A percentile compares a stretch with the other conserved stretches of the same genome.
Conservation (phyloP, 2,113 vertebrate genomes). For the Xenopus borealis region DNA sequence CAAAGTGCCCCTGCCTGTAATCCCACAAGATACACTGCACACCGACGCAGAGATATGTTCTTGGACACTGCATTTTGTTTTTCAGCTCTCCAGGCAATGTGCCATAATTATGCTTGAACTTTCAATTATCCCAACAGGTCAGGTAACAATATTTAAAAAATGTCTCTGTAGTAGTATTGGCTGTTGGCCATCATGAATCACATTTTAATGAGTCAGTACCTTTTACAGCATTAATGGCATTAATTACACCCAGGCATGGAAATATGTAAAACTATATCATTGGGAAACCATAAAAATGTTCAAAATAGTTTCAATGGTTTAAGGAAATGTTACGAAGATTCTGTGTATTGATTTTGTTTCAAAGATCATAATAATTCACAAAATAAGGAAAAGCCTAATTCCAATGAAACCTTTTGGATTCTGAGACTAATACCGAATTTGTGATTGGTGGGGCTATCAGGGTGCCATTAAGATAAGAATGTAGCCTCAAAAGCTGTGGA, state of each 20-base stretch:
- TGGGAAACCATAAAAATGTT: neutral
- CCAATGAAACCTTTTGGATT: too few species aligned
- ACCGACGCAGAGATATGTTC: conserved; percentile 2
- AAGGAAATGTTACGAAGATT: too few species aligned
- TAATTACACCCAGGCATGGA: conserved; percentile 29
- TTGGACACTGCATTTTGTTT: conserved; percentile 9
- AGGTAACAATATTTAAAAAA: conserved; percentile 40
- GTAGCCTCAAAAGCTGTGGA: too few species aligned
- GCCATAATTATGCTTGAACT: conserved; percentile 25
- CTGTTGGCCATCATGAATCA: conserved; percentile 37
- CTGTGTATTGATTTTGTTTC: too few species aligned
- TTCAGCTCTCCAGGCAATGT: conserved; percentile 16
- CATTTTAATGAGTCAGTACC: conserved; percentile 25
- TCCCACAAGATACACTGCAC: neutral
- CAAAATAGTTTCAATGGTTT: too few species aligned
- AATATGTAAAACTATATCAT: conserved; percentile 30
- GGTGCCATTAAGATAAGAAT: too few species aligned
- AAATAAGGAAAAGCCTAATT: too few species aligned
- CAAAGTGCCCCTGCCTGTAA: neutral
- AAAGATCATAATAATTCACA: too few species aligned
- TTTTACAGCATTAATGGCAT: conserved; percentile 25
- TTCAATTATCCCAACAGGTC: conserved; percentile 46
- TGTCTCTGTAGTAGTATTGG: conserved; percentile 41
- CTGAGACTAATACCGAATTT: too few species aligned
- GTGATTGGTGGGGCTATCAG: too few species aligned